Evolutionary conservation across 2,888 invertebrate genomes (phyloP), one percentile per base, ranked within the genome.

Genomic region (Drosophila neutralis): DNA sequence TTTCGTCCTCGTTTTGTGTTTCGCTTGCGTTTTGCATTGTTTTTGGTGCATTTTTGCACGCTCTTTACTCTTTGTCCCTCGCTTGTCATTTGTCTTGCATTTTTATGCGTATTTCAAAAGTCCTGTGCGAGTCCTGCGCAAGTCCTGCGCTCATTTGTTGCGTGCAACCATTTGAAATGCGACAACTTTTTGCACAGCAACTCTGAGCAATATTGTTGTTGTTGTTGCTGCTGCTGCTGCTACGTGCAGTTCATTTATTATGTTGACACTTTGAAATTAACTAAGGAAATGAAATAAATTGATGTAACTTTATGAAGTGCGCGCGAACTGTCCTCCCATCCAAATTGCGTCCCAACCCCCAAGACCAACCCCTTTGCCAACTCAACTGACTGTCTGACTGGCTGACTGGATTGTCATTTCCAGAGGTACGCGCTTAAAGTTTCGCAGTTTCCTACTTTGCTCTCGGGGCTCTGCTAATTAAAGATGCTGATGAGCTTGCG

Each of bases 91-190:
- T 90, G 85, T 89, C 91, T 87, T 89, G 88, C 88, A 87, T 87
- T 90, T 87, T 87, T 90, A 87, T 90, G 91, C 91, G 91, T 87
- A 87, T 87, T 85, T 80, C 75, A 78, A 82, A 78, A 76, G 85
- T 87, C 90, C 90, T 87, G 90, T 67, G 65, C 62, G 68, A 64
- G 80, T 69, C 69, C 75, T 74, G 74, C 36, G 49, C 65, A 68
- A 86, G 90, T 83, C 86, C 83, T 87, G 72, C 70, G 89, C 89
- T 90, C 91, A 87, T 85, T 90, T 86, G 86, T 87, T 87, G 87
- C 87, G 87, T 90, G 87, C 87, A 90, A 87, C 91, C 89, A 90
- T 90, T 87, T 90, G 83, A 86, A 90, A 89, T 89, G 90, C 90
- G 88, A 89, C 90, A 89, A 89, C 90, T 86, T 86, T 87, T 84